These are phyloP conservation scores for Frieseomelitta varia DNA, from an alignment of 1,140 invertebrate species.

Conservation along the genomic window DNA sequence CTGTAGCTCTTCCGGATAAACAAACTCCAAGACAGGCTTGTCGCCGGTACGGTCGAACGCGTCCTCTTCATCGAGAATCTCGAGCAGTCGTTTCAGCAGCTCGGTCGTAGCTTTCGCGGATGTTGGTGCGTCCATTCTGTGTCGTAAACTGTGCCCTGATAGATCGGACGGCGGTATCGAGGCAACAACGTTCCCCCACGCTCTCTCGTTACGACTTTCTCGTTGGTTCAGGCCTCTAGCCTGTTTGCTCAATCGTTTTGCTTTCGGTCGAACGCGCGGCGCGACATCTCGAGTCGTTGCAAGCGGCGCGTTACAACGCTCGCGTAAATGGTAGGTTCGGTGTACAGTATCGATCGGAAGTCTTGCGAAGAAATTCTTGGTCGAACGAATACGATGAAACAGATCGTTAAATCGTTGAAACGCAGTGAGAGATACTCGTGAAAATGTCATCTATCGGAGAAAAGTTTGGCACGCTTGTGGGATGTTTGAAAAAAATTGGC, in stretches of 20 bases:
- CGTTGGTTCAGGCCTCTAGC: not conserved
- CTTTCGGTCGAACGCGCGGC: not conserved
- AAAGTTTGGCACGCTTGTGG: not conserved
- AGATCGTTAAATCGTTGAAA: not conserved
- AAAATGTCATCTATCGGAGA: not conserved
- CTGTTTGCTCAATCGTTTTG: not conserved
- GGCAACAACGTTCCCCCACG: not conserved
- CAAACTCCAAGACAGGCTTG: constrained; percentile 75
- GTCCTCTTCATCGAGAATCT: constrained; percentile 71
- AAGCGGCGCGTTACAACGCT: not conserved
- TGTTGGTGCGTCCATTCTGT: constrained; percentile 6
- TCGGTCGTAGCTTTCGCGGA: not conserved
- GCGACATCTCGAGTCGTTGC: not conserved
- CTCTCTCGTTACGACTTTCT: not conserved
- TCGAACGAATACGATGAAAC: not conserved
- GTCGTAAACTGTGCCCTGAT: not conserved
- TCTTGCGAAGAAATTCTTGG: not conserved
- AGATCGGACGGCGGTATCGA: not conserved
- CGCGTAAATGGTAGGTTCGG: too few species aligned
- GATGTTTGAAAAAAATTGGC: too few species aligned
- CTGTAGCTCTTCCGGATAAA: constrained; percentile 77
- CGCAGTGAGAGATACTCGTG: not conserved
- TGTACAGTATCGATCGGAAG: not conserved
- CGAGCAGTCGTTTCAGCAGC: constrained; percentile 69
- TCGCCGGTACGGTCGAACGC: constrained; percentile 68